phyloP scores from a whole-genome alignment of 2,888 invertebrate genomes.

The Teinopalpus imperialis region DNA sequence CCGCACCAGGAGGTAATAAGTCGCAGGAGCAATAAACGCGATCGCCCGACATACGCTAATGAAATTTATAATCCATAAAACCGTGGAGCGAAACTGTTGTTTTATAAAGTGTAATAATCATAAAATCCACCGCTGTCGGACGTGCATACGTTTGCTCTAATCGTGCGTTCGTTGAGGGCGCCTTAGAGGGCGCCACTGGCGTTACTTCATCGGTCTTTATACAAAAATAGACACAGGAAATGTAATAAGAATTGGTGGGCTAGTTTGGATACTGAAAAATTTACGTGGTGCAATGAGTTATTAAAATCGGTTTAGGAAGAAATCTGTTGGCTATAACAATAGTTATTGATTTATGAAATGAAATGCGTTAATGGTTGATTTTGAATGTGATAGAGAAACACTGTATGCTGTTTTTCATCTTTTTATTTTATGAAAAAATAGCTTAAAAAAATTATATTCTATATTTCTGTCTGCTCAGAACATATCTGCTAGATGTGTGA shows the following conservation, averaged over 20 bases:
- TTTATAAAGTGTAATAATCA: conserved; percentile 78
- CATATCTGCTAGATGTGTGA: no score
- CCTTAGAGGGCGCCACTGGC: conserved; percentile 9
- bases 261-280: conserved; percentile 3
- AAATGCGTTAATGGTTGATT: no score
- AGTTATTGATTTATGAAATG: no score
- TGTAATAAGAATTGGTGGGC: conserved; percentile 1
- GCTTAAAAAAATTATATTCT: no score
- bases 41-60: conserved; percentile 52
- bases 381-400: no score
- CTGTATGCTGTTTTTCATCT: no score
- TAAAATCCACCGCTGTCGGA: conserved; percentile 58
- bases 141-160: conserved; percentile 39
- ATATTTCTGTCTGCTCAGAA: no score
- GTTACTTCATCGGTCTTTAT: neutral
- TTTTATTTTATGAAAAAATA: no score
- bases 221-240: conserved; percentile 19
- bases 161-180: conserved; percentile 16
- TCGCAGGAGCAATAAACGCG: conserved; percentile 23
- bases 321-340: no score
- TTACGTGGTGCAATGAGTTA: conserved; percentile 9
- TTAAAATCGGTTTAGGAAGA: conserved; percentile 8
- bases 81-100: conserved; percentile 51
- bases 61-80: conserved; percentile 78
- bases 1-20: conserved; percentile 15